Percentiles rank a stretch among this genome's conserved stretches.
Conservation (phyloP, 2,113 vertebrate genomes). For the Proterorhinus semilunaris region DNA sequence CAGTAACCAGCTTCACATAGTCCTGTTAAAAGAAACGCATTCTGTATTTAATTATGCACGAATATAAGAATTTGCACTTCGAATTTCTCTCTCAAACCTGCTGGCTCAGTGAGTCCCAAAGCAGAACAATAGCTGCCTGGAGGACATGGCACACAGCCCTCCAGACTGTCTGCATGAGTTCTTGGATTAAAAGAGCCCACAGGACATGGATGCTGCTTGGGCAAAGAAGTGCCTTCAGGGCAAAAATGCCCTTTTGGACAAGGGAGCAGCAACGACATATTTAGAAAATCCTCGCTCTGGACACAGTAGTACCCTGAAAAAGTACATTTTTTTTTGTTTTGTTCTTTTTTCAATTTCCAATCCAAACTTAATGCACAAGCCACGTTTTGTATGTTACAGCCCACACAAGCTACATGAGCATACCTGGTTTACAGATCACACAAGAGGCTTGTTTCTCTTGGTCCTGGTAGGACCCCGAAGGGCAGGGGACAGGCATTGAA, state of each 20-base stretch:
- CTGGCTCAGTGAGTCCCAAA: slow-evolving; percentile 78
- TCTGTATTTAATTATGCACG: slow-evolving; percentile 6
- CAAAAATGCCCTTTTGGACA: slow-evolving; percentile 89
- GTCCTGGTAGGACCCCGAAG: slow-evolving; percentile 76
- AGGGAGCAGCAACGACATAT: slow-evolving; percentile 73
- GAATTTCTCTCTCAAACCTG: slow-evolving; percentile 73
- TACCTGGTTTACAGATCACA: slow-evolving; percentile 73
- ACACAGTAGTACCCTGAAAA: slow-evolving; percentile 87
- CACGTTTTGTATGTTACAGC: no score
- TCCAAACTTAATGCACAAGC: no score
- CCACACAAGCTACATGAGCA: neutral
- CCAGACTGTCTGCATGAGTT: slow-evolving; percentile 51
- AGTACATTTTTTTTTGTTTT: neutral
- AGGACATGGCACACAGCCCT: slow-evolving; percentile 79
- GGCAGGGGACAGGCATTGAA: slow-evolving; percentile 70
- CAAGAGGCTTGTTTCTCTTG: slow-evolving; percentile 70
- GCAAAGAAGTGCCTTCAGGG: slow-evolving; percentile 77
- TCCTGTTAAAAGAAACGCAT: slow-evolving; percentile 65
- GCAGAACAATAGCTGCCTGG: slow-evolving; percentile 84
- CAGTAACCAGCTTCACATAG: slow-evolving; percentile 85
- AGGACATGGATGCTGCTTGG: slow-evolving; percentile 83
- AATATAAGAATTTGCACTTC: neutral
- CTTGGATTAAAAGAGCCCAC: slow-evolving; percentile 80
- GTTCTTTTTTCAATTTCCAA: no score
- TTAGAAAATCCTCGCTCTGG: slow-evolving; percentile 62